Percentiles rank a stretch among this genome's conserved stretches.
Evolutionary conservation across 2,113 vertebrate genomes (phyloP).

Genomic region (Anser brachyrhynchus): DNA sequence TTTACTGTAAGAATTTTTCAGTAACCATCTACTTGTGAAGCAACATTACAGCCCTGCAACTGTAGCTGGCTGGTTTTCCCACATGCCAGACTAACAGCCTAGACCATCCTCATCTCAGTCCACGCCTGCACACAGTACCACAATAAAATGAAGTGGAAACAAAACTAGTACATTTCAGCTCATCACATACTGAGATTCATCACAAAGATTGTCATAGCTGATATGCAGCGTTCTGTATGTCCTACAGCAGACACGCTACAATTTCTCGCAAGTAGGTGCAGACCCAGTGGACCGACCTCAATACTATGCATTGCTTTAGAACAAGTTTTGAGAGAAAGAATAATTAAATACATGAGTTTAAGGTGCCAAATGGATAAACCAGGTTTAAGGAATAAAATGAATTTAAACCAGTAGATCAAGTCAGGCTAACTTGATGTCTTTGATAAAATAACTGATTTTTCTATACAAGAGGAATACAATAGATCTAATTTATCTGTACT

Average conservation of each 20-base stretch:
- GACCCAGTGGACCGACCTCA: background rate
- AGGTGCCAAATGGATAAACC: background rate
- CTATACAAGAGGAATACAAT: background rate
- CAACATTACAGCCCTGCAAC: background rate
- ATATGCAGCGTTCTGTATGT: background rate
- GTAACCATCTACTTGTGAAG: background rate
- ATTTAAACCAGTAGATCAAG: background rate
- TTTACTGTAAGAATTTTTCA: background rate
- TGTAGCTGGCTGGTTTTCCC: background rate
- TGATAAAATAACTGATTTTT: background rate
- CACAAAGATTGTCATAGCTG: background rate
- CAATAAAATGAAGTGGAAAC: background rate
- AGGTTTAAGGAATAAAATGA: background rate
- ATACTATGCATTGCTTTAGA: background rate
- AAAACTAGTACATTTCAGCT: background rate
- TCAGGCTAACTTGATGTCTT: background rate
- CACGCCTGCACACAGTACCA: background rate
- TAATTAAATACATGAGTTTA: background rate
- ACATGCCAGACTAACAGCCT: background rate
- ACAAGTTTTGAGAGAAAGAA: background rate
- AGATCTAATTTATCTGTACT: background rate
- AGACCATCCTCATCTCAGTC: background rate
- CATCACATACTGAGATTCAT: background rate
- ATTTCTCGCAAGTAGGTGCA: background rate
- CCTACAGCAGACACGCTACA: background rate